These are phyloP conservation scores for Acrocephalus kingi DNA, from an alignment of 2,113 vertebrate genomes.

Conservation along the genomic window DNA sequence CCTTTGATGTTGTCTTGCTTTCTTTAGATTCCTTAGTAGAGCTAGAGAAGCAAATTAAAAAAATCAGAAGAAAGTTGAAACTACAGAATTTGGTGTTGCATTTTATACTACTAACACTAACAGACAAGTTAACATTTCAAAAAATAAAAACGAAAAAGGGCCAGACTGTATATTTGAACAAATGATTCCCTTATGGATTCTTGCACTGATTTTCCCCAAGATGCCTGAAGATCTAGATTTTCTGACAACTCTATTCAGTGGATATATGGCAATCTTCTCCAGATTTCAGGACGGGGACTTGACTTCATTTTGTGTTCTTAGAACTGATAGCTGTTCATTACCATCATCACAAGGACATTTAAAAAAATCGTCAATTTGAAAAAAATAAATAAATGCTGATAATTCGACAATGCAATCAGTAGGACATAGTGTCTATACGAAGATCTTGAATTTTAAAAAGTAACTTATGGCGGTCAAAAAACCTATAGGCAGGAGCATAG, in stretches of 20 bases:
- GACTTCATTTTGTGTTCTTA: conserved; percentile 94
- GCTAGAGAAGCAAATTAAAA: conserved; percentile 85
- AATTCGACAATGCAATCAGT: conserved; percentile 86
- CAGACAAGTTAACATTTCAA: conserved; percentile 63
- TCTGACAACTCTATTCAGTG: conserved; percentile 97
- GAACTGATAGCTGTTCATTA: conserved; percentile 89
- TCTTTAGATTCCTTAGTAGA: conserved; percentile 94
- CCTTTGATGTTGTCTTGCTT: conserved; percentile 88
- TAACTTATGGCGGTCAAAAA: conserved; percentile 90
- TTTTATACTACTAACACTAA: conserved; percentile 68
- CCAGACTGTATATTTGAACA: conserved; percentile 84
- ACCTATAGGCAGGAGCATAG: conserved; percentile 87
- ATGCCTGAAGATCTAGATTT: conserved; percentile 92
- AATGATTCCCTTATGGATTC: conserved; percentile 90
- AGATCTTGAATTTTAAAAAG: conserved; percentile 80
- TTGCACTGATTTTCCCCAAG: conserved; percentile 94
- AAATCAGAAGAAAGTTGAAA: conserved; percentile 82
- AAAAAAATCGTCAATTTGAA: conserved; percentile 87
- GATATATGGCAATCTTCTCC: conserved; percentile 92
- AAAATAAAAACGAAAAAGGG: conserved; percentile 78
- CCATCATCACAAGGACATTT: conserved; percentile 91
- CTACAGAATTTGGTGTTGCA: conserved; percentile 55
- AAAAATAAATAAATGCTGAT: conserved; percentile 86
- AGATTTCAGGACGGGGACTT: conserved; percentile 95
- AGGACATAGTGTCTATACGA: conserved; percentile 82